Evolutionary conservation across 2,797 vertebrate genomes (phyloP), one percentile per base, ranked within the genome.

Genomic region (Clarias platycephalus): DNA sequence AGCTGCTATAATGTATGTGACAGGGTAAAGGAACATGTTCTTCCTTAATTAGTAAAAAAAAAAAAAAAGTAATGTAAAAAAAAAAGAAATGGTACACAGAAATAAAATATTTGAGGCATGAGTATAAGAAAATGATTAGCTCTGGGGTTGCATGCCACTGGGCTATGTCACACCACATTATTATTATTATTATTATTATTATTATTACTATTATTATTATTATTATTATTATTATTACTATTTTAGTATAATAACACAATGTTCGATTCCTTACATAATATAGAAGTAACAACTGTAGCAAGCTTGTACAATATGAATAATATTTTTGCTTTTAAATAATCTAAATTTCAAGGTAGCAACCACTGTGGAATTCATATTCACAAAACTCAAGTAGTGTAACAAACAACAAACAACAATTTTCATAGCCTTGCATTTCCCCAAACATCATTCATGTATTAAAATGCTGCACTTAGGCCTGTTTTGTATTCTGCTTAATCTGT

Each of bases 401-500:
- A 83, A 24, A 18, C 6, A 44, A 16, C 44, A 83, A 24, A 26
- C 7, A 79, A 16, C 76, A 26, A 40, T 79, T 26, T 60, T n/a
- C 24, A 79, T 26, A 64, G 60, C 12, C 13, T 24, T 28, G 24
- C 60, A 64, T 26, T 79, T 49, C 60, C 66, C 18, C 66, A 81
- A 55, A 67, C 63, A 68, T 67, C 37, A 37, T 31, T 67, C 49
- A 58, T 67, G 28, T 81, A 57, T 81, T 81, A 68, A 81, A 70
- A 60, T 68, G 66, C 58, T 37, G 20, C 64, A 67, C 22, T 57
- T 22, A 34, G 49, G 40, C 13, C 28, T 77, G 31, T 40, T 60
- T 75, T 82, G 40, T 82, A 60, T 67, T 55, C 44, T 58, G 34
- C 75, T 77, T 71, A 71, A 83, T 62, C 70, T 74, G 55, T 78